Evolutionary conservation across 2,797 vertebrate species (phyloP).

Genomic region (Catamblyrhynchus diadema): DNA sequence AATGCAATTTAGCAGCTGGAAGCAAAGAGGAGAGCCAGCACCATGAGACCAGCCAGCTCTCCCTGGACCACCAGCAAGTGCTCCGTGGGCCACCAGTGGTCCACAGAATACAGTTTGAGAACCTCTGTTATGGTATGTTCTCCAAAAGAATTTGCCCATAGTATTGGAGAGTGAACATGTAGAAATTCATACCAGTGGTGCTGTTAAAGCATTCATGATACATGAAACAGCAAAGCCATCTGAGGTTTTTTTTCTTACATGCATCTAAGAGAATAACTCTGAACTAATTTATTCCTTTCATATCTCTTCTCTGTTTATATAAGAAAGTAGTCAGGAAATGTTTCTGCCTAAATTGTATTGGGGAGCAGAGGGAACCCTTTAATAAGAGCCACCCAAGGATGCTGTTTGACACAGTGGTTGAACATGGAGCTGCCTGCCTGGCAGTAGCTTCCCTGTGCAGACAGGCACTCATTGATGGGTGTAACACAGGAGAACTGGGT

Average conservation of each 20-base stretch:
- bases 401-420: not conserved
- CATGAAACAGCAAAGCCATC: conserved; percentile 52
- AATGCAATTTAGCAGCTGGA: conserved; percentile 65
- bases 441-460: not conserved
- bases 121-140: conserved; percentile 65
- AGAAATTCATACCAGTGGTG: not conserved
- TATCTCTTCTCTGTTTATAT: not conserved
- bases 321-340: not conserved
- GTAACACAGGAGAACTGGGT: not conserved
- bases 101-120: conserved; percentile 62
- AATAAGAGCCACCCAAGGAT: not conserved
- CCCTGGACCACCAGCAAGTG: conserved; percentile 49
- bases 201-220: not conserved
- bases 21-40: conserved; percentile 63
- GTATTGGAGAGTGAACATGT: not conserved
- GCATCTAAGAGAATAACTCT: not conserved
- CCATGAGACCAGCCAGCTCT: conserved; percentile 59
- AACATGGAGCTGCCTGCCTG: not conserved
- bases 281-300: conserved; percentile 11
- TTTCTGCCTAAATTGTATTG: not conserved
- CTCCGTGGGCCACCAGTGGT: conserved; percentile 60
- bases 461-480: not conserved
- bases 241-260: not conserved
- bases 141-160: conserved; percentile 3
- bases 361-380: not conserved